These are phyloP conservation scores for Thalpophila matura DNA, from an alignment of 2,888 invertebrate genomes.

Conservation along the genomic window DNA sequence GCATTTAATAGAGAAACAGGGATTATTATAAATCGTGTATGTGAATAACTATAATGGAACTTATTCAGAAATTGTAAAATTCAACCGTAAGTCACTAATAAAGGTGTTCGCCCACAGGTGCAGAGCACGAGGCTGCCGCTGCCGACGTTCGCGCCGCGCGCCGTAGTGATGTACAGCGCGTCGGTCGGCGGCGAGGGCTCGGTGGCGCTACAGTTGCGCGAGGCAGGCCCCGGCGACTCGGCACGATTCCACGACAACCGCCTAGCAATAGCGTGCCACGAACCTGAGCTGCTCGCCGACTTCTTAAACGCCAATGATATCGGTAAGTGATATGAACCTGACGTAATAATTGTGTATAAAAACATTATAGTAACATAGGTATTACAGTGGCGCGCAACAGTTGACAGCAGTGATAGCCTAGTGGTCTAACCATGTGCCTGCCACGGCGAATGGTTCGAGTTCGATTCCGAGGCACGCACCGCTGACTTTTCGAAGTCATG, in stretches of 20 bases:
- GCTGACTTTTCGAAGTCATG: too few relatives aligned
- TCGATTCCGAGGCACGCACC: too few relatives aligned
- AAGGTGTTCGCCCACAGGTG: constrained; percentile 70
- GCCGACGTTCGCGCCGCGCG: constrained; percentile 90
- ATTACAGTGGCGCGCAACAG: too few relatives aligned
- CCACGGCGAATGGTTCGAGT: too few relatives aligned
- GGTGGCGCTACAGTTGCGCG: constrained; percentile 92
- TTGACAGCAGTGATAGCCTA: too few relatives aligned
- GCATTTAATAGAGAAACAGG: too few relatives aligned
- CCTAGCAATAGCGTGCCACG: constrained; percentile 94
- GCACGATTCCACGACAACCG: constrained; percentile 91
- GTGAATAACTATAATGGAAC: neutral
- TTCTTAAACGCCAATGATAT: constrained; percentile 92
- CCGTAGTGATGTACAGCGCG: constrained; percentile 93
- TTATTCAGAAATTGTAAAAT: neutral
- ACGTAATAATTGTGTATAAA: too few relatives aligned
- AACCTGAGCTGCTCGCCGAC: constrained; percentile 94
- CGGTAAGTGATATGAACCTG: constrained; percentile 73
- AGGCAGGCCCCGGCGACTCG: constrained; percentile 88
- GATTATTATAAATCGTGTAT: too few relatives aligned
- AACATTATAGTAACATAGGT: too few relatives aligned
- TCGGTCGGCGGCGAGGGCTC: constrained; percentile 91
- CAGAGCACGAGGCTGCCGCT: constrained; percentile 88
- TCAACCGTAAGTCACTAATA: neutral
- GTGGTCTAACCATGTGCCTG: too few relatives aligned